phyloP scores from a whole-genome alignment of 2,113 vertebrate genomes.

The Strix uralensis region DNA sequence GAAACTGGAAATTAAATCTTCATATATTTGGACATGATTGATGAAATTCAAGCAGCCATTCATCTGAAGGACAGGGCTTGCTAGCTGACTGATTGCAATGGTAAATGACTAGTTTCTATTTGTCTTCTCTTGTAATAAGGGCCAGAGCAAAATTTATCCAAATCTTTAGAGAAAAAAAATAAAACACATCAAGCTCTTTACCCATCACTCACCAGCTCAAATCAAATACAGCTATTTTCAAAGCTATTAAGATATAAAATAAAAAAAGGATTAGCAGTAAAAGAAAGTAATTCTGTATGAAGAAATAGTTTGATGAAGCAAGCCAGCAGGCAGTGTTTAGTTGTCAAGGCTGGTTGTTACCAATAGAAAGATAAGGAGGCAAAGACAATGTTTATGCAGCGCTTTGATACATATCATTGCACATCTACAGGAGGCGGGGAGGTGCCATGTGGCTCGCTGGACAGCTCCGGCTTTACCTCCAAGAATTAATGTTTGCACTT shows the following conservation, averaged over 20 bases:
- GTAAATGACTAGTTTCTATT: background rate
- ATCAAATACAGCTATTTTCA: background rate
- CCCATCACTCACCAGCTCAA: background rate
- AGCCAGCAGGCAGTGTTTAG: background rate
- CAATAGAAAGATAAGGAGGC: background rate
- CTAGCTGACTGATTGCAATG: background rate
- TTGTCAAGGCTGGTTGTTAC: background rate
- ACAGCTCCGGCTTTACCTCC: slow-evolving; percentile 25
- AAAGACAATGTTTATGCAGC: background rate
- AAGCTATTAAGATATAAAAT: background rate
- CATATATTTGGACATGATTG: background rate
- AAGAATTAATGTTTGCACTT: background rate
- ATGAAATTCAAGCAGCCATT: background rate
- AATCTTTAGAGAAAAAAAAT: background rate
- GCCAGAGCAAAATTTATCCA: background rate
- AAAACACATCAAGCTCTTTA: background rate
- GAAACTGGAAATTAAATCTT: background rate
- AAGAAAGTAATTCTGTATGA: background rate
- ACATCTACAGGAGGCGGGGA: background rate
- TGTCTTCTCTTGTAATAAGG: background rate
- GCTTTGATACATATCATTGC: background rate
- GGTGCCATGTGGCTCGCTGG: background rate
- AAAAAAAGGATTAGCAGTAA: background rate
- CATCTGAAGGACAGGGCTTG: background rate
- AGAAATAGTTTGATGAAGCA: background rate